These are phyloP conservation scores for Steatornis caripensis DNA, from an alignment of 2,113 vertebrate genomes.

Conservation along the genomic window DNA sequence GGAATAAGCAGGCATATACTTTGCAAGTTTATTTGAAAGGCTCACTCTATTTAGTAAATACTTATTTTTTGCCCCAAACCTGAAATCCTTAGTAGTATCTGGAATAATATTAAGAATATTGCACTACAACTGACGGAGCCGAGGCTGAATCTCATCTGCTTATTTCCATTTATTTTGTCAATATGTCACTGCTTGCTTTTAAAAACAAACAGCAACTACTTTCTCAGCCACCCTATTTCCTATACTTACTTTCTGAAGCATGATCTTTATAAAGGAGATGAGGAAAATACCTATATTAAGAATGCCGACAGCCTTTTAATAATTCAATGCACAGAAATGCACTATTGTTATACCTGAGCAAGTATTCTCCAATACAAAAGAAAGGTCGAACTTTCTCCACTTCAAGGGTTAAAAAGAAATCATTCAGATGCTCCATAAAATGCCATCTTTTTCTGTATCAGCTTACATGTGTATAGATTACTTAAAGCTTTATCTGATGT, in stretches of 20 bases:
- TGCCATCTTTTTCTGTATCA: neutral
- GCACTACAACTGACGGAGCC: neutral
- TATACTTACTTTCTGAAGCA: neutral
- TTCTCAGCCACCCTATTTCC: neutral
- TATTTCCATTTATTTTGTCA: neutral
- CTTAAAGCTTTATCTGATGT: neutral
- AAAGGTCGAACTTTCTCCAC: neutral
- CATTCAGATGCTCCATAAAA: neutral
- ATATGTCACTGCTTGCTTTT: neutral
- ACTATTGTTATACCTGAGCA: neutral
- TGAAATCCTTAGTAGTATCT: neutral
- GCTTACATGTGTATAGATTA: neutral
- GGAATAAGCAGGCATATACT: conserved; percentile 7
- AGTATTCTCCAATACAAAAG: neutral
- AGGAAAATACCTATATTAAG: neutral
- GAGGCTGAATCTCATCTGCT: neutral
- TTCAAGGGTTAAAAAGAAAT: neutral
- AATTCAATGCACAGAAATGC: neutral
- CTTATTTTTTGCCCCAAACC: neutral
- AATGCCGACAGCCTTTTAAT: neutral
- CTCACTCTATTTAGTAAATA: neutral
- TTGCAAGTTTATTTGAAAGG: conserved; percentile 25
- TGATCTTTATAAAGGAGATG: neutral
- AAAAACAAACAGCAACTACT: neutral
- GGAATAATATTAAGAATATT: neutral